phyloP scores from a whole-genome alignment of 2,888 invertebrate species.

The Cephus nigrinus region DNA sequence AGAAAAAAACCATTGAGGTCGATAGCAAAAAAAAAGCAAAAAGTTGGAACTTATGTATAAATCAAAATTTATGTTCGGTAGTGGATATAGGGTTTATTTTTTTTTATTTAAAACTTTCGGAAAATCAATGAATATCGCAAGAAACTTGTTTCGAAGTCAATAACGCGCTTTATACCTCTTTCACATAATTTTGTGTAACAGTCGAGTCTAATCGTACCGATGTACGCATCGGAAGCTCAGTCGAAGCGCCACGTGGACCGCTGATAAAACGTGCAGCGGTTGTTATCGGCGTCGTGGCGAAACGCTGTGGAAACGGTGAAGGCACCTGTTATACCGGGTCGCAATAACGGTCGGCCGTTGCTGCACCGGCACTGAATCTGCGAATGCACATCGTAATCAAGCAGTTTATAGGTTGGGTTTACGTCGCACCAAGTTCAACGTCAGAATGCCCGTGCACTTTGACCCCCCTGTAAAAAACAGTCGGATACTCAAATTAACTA shows the following conservation, averaged over 20 bases:
- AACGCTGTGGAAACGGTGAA: constrained; percentile 1
- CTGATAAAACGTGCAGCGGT: constrained; percentile 39
- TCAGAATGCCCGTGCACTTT: background rate
- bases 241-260: constrained; percentile 21
- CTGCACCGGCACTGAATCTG: background rate
- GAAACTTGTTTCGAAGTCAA: background rate
- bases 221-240: background rate
- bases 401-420: background rate
- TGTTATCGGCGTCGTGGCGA: background rate
- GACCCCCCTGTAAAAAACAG: background rate
- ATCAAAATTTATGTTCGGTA: background rate
- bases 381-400: constrained; percentile 1
- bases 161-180: background rate
- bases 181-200: background rate
- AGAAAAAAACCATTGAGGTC: background rate
- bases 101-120: background rate
- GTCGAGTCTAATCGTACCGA: background rate
- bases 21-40: background rate
- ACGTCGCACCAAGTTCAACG: background rate
- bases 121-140: background rate
- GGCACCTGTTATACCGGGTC: constrained; percentile 46
- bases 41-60: background rate
- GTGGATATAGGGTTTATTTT: background rate
- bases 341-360: constrained; percentile 22
- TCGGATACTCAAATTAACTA: background rate